Evolutionary conservation across 2,888 invertebrate species (phyloP).

Genomic region (Mactromeris polynyma): DNA sequence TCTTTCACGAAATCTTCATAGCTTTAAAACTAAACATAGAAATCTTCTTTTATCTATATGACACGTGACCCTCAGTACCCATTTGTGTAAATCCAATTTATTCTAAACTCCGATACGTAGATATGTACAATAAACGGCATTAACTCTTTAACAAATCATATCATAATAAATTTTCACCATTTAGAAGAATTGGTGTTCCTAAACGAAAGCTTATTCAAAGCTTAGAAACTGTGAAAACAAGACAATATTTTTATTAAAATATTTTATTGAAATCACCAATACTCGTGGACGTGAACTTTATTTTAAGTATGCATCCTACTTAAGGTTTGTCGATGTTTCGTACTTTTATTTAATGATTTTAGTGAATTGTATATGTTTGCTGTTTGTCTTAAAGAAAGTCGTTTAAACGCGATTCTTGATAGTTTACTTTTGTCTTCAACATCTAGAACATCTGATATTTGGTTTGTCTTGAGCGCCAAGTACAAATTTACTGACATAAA

Average conservation of each 20-base stretch:
- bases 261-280: background rate
- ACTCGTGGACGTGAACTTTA: background rate
- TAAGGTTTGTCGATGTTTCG: background rate
- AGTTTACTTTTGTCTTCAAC: too few relatives aligned
- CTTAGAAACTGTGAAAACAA: background rate
- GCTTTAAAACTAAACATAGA: background rate
- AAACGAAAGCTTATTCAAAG: background rate
- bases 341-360: background rate
- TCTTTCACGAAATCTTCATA: background rate
- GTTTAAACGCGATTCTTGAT: too few relatives aligned
- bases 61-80: background rate
- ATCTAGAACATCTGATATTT: too few relatives aligned
- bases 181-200: background rate
- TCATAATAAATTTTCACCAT: background rate
- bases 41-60: background rate
- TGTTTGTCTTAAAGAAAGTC: too few relatives aligned
- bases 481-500: too few relatives aligned
- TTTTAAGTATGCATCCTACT: background rate
- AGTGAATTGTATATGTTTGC: too few relatives aligned
- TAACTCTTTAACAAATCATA: background rate
- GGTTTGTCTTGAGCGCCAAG: too few relatives aligned
- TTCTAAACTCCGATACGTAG: background rate
- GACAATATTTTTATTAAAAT: background rate
- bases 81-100: background rate
- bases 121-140: background rate